Base-by-base conservation (phyloP, 2,797 vertebrate genomes). In the Masticophis lateralis region DNA sequence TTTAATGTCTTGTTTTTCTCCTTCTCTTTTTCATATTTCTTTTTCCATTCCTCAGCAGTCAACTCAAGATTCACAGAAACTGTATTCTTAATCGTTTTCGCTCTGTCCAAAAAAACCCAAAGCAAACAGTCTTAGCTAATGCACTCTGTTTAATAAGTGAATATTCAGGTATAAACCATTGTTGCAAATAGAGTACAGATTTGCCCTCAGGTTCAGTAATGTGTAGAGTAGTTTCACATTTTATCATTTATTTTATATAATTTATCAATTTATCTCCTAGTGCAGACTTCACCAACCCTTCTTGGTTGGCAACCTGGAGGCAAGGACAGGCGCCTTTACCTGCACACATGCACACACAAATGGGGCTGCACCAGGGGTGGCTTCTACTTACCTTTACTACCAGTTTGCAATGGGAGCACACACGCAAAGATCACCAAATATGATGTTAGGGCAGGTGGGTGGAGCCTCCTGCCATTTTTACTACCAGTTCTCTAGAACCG, bases 1-100 rank as follows among this genome's bases (percentile, higher is more conserved):
- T 99, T 99, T 27, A 99, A 96, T 1, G 98, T 98, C 97, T 99
- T 99, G 97, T 98, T 99, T 97, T 99, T 99, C 95, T 99, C 99
- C 91, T 99, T 99, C 96, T 99, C 99, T 96, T 99, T 99, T 97
- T 99, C 99, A 0, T 98, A 99, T 96, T 99, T 99, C 96, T 98
- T 99, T 98, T 99, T 99, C 99, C 99, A 99, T 98, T 99, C 99
- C 96, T 99, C 99, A 0, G 99, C 99, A 0, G 99, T 99, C 97
- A 99, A 97, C 97, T 99, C 99, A 97, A 99, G 97, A 92, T 99
- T 99, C 95, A 99, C 98, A 90, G 98, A 99, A 79, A 99, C 99
- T 0, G 99, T 99, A 97, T 99, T 99, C 97, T 99, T 99, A 97
- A 99, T 99, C 61, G 99, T 99, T 98, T 99, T 99, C 0, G 99